These are phyloP conservation scores for Pseudomyrmex concolor DNA, from an alignment of 1,140 invertebrate genomes.

Conservation along the genomic window DNA sequence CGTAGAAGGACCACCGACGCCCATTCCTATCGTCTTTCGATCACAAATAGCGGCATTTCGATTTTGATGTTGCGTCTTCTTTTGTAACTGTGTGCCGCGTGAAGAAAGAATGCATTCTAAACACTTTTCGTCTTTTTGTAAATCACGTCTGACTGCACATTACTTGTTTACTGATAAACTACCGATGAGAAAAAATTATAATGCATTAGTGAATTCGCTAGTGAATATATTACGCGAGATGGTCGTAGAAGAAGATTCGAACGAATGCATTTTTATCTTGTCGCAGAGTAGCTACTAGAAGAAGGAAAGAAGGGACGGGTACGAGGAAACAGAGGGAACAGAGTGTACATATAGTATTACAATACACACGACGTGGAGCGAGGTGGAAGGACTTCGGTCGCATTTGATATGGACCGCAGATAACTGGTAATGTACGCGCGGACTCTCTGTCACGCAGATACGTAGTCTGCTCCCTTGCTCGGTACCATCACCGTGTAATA, in stretches of 20 bases:
- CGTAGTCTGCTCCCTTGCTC: constrained; percentile 54
- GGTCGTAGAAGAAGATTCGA: neutral
- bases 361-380: constrained; percentile 36
- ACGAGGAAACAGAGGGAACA: constrained; percentile 14
- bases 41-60: constrained; percentile 18
- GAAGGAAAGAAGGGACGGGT: neutral
- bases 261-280: constrained; percentile 37
- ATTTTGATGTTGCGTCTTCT: neutral
- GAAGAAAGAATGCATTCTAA: neutral
- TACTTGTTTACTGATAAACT: neutral
- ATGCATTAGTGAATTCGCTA: neutral
- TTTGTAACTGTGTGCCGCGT: neutral
- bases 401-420: constrained; percentile 84
- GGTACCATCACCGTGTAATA: constrained; percentile 40
- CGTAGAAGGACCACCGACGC: constrained; percentile 43
- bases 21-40: constrained; percentile 13
- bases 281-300: neutral
- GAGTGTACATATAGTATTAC: neutral
- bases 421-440: constrained; percentile 82
- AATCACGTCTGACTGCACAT: neutral
- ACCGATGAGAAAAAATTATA: constrained; percentile 29
- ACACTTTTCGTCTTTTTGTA: neutral
- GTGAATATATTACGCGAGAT: constrained; percentile 42
- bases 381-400: constrained; percentile 75
- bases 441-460: constrained; percentile 78